These are phyloP conservation scores for Rhinoptilus africanus DNA, from an alignment of 2,113 vertebrate genomes.

Conservation along the genomic window DNA sequence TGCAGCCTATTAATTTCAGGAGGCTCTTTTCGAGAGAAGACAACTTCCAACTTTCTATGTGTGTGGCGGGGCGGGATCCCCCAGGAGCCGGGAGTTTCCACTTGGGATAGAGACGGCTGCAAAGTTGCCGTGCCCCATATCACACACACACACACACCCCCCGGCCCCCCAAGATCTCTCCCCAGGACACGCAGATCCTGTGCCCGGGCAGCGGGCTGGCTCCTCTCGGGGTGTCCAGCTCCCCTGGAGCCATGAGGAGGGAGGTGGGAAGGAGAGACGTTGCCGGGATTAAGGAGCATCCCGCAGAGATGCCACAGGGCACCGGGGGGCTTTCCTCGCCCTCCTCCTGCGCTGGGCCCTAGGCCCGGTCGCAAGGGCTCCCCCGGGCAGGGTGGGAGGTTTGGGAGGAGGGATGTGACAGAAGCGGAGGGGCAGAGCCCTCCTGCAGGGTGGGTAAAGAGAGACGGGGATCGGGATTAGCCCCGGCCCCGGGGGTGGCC, in stretches of 20 bases:
- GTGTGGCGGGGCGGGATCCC: background rate
- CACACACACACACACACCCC: too few relatives aligned
- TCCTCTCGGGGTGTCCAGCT: background rate
- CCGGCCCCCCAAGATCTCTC: too few relatives aligned
- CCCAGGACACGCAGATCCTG: background rate
- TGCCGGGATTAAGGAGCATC: background rate
- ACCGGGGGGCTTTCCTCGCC: background rate
- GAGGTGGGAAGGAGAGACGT: background rate
- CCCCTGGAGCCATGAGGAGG: background rate
- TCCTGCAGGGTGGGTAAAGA: background rate
- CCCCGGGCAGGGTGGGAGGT: background rate
- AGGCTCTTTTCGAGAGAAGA: conserved; percentile 41
- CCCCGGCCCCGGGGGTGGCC: background rate
- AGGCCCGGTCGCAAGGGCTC: background rate
- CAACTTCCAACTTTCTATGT: conserved; percentile 26
- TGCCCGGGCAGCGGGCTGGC: background rate
- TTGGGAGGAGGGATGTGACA: background rate
- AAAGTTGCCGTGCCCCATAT: background rate
- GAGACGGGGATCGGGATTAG: too few relatives aligned
- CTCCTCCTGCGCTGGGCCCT: background rate
- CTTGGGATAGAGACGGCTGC: background rate
- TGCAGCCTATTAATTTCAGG: conserved; percentile 64
- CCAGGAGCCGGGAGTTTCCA: background rate
- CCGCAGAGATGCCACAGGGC: background rate
- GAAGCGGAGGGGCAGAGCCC: background rate